phyloP scores from a whole-genome alignment of 2,113 vertebrate genomes.

The Anoplopoma fimbria region DNA sequence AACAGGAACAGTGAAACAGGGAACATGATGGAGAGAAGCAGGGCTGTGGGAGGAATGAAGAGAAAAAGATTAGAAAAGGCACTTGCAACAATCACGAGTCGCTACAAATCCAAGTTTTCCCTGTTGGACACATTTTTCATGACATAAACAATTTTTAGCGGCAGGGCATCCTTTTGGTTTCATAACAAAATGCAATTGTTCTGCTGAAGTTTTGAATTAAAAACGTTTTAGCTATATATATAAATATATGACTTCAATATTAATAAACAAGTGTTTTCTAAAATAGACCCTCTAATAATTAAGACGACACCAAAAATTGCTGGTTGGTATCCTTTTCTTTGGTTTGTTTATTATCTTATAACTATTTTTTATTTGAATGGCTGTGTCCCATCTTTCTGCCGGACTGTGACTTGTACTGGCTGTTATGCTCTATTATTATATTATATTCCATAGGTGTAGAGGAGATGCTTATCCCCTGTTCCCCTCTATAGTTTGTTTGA shows the following conservation, averaged over 20 bases:
- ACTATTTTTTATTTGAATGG: too few relatives aligned
- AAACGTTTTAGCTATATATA: background rate
- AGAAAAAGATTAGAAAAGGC: background rate
- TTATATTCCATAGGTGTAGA: too few relatives aligned
- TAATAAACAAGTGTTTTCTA: background rate
- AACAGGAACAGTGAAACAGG: background rate
- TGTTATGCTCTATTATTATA: too few relatives aligned
- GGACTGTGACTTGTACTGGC: too few relatives aligned
- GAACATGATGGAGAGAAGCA: background rate
- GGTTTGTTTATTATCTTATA: background rate
- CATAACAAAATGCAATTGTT: background rate
- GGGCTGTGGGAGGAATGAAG: background rate
- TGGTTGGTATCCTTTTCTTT: background rate
- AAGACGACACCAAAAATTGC: background rate
- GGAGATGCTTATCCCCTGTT: too few relatives aligned
- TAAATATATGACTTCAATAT: background rate
- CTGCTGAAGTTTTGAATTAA: background rate
- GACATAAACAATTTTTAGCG: background rate
- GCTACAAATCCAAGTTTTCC: background rate
- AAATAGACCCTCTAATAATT: background rate
- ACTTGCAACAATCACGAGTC: background rate
- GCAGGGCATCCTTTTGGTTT: background rate
- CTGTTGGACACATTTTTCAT: too few relatives aligned
- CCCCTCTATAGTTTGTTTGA: too few relatives aligned
- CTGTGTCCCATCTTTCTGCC: too few relatives aligned